Conservation (phyloP, 2,888 invertebrate genomes). For the Amaurobius ferox region DNA sequence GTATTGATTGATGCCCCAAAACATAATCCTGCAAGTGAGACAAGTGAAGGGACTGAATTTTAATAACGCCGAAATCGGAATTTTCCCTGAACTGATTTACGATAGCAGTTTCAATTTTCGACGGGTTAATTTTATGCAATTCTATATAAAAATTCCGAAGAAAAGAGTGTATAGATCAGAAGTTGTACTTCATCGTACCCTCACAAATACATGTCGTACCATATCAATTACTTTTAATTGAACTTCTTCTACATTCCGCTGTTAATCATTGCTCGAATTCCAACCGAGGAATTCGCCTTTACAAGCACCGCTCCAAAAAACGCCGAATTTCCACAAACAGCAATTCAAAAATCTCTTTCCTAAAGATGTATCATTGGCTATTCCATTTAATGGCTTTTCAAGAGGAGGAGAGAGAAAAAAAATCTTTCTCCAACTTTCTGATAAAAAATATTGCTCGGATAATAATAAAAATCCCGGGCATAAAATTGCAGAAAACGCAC, state of each 20-base stretch:
- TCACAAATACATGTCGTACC: too few relatives aligned
- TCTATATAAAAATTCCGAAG: too few relatives aligned
- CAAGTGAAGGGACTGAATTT: too few relatives aligned
- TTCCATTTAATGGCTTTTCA: slow-evolving; percentile 58
- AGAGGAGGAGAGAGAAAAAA: slow-evolving; percentile 18
- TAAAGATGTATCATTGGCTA: slow-evolving; percentile 54
- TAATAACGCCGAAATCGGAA: too few relatives aligned
- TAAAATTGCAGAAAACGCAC: slow-evolving; percentile 62
- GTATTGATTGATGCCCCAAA: too few relatives aligned
- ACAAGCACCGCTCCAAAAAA: not conserved
- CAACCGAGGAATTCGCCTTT: not conserved
- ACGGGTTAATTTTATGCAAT: too few relatives aligned
- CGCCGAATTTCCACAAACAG: not conserved
- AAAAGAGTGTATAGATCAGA: too few relatives aligned
- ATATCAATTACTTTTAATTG: not conserved
- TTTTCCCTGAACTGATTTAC: too few relatives aligned
- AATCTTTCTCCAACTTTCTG: not conserved
- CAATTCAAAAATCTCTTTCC: slow-evolving; percentile 30
- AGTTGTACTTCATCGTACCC: too few relatives aligned
- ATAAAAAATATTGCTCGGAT: slow-evolving; percentile 19
- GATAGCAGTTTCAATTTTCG: too few relatives aligned
- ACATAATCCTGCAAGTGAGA: too few relatives aligned
- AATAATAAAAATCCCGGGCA: slow-evolving; percentile 19
- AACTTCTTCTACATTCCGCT: not conserved
- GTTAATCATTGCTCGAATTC: slow-evolving; percentile 9